Conservation (phyloP, 2,888 invertebrate species). For the Itoplectis maculator region DNA sequence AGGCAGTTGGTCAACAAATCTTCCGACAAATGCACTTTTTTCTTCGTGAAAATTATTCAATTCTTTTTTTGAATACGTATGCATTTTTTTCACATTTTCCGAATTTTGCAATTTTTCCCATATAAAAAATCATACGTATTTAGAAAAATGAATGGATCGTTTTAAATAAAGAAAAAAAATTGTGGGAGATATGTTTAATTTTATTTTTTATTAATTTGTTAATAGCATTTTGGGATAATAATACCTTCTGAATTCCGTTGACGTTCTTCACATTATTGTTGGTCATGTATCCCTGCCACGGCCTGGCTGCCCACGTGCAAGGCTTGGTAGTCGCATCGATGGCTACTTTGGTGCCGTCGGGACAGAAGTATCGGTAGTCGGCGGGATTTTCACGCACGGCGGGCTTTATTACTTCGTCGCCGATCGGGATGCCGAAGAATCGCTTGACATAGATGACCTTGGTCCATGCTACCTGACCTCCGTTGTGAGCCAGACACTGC, state of each 20-base stretch:
- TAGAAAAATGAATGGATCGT: too few relatives aligned
- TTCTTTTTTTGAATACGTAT: too few relatives aligned
- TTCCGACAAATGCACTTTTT: too few relatives aligned
- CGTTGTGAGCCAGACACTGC: conserved; percentile 91
- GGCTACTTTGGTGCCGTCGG: conserved; percentile 90
- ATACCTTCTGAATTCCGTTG: conserved; percentile 78
- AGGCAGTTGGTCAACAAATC: too few relatives aligned
- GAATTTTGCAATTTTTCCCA: too few relatives aligned
- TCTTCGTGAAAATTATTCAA: too few relatives aligned
- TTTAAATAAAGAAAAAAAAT: too few relatives aligned
- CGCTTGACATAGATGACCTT: conserved; percentile 92
- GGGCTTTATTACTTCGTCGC: conserved; percentile 86
- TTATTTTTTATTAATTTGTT: too few relatives aligned
- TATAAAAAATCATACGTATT: too few relatives aligned
- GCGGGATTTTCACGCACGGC: conserved; percentile 87
- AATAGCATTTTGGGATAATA: too few relatives aligned
- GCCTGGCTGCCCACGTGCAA: conserved; percentile 94
- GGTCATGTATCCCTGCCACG: conserved; percentile 92
- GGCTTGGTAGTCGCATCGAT: conserved; percentile 87
- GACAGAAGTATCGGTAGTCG: conserved; percentile 91
- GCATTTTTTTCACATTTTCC: too few relatives aligned
- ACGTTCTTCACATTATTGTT: conserved; percentile 86
- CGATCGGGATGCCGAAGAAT: conserved; percentile 91
- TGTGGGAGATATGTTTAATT: too few relatives aligned
- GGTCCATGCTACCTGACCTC: conserved; percentile 93